A percentile compares a stretch with the other conserved stretches of the same genome.
phyloP scores from a whole-genome alignment of 2,113 vertebrate genomes.

The Spea multiplicata region DNA sequence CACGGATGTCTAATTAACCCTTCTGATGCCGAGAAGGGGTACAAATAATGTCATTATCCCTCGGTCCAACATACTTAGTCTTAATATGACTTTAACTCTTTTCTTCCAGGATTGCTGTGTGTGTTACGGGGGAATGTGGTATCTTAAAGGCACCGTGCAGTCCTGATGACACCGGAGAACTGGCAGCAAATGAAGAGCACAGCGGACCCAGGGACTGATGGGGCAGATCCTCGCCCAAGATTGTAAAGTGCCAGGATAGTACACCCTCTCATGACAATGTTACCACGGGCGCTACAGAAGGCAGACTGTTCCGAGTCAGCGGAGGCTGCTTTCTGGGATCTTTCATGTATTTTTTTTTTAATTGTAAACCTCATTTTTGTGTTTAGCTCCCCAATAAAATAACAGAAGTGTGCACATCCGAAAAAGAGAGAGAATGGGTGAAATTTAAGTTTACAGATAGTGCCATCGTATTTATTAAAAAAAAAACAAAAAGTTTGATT shows the following conservation, averaged over 20 bases:
- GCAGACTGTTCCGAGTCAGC: conserved; percentile 36
- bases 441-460: conserved; percentile 68
- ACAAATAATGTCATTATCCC: background rate
- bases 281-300: conserved; percentile 23
- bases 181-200: conserved; percentile 39
- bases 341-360: conserved; percentile 60
- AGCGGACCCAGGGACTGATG: conserved; percentile 39
- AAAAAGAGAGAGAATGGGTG: conserved; percentile 62
- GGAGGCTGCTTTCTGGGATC: conserved; percentile 57
- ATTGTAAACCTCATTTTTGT: conserved; percentile 12
- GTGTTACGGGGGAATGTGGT: conserved; percentile 92
- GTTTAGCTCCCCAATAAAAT: conserved; percentile 49
- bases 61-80: too few relatives aligned
- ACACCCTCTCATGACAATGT: conserved; percentile 33
- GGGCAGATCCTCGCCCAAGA: conserved; percentile 14
- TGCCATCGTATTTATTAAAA: conserved; percentile 53
- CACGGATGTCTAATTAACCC: background rate
- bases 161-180: conserved; percentile 75
- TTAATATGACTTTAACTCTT: conserved; percentile 5
- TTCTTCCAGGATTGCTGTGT: conserved; percentile 87
- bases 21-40: background rate
- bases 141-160: conserved; percentile 93
- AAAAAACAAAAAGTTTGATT: background rate
- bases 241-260: conserved; percentile 33
- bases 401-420: conserved; percentile 54